Conservation (phyloP, 1,140 invertebrate species). For the Stenopsyche tienmushanensis region DNA sequence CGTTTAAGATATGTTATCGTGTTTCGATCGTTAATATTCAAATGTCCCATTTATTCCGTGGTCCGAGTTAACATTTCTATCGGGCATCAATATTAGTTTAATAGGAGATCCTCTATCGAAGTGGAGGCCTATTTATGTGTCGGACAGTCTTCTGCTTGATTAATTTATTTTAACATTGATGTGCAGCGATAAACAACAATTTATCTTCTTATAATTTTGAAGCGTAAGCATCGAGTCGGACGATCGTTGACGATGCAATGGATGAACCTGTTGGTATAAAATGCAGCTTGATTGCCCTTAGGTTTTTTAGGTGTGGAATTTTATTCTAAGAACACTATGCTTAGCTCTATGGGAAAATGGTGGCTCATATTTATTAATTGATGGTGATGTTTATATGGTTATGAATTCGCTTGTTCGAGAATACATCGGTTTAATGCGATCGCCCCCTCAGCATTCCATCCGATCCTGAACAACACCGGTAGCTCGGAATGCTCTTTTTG, state of each 20-base stretch:
- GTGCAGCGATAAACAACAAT: too few species aligned
- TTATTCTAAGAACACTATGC: too few species aligned
- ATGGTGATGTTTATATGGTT: background rate
- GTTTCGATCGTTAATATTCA: slow-evolving; percentile 17
- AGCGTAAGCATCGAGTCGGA: too few species aligned
- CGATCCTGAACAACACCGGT: background rate
- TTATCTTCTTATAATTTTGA: too few species aligned
- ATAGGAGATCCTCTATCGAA: slow-evolving; percentile 19
- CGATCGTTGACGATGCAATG: too few species aligned
- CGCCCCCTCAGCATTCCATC: background rate
- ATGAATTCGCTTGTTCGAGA: too few species aligned
- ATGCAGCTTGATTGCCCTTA: too few species aligned
- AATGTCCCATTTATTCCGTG: slow-evolving; percentile 11
- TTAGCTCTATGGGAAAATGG: too few species aligned
- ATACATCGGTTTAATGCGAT: too few species aligned
- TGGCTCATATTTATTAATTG: background rate
- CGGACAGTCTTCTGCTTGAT: slow-evolving; percentile 1
- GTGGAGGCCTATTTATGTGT: background rate
- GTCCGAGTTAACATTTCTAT: slow-evolving; percentile 7
- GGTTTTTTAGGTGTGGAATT: too few species aligned
- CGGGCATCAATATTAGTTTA: slow-evolving; percentile 17
- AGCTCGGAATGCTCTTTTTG: background rate
- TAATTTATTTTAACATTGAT: too few species aligned
- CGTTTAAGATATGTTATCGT: slow-evolving; percentile 8
- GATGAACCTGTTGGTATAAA: too few species aligned